These are phyloP conservation scores for Cyprinodon diabolis DNA, from an alignment of 2,797 vertebrate genomes.

Conservation along the genomic window DNA sequence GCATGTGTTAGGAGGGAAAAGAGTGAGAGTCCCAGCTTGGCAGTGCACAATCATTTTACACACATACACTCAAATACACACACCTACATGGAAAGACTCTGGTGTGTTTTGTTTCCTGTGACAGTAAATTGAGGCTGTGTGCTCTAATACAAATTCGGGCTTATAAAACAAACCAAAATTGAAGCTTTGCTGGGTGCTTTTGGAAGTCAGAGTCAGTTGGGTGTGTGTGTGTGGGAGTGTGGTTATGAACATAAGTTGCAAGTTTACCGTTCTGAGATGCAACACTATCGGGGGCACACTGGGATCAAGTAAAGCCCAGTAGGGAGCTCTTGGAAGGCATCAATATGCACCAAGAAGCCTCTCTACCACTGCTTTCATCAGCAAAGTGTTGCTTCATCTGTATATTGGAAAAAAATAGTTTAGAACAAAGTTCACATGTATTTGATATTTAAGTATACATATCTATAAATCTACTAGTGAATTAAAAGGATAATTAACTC, in stretches of 20 bases:
- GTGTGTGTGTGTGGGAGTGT: slow-evolving; percentile 25
- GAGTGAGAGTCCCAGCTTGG: slow-evolving; percentile 40
- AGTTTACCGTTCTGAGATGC: slow-evolving; percentile 56
- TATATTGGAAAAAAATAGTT: slow-evolving; percentile 5
- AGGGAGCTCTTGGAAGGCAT: slow-evolving; percentile 64
- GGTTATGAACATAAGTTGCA: slow-evolving; percentile 38
- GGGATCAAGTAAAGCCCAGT: slow-evolving; percentile 70
- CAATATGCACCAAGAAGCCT: slow-evolving; percentile 66
- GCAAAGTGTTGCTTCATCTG: slow-evolving; percentile 19
- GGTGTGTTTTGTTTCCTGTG: slow-evolving; percentile 56
- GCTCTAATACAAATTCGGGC: slow-evolving; percentile 52
- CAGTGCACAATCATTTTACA: slow-evolving; percentile 39
- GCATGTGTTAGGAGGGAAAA: slow-evolving; percentile 61
- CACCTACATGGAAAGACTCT: slow-evolving; percentile 16
- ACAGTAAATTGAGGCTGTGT: slow-evolving; percentile 58
- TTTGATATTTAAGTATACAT: background rate
- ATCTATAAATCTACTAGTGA: slow-evolving; percentile 11
- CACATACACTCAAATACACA: slow-evolving; percentile 7
- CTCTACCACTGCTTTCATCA: slow-evolving; percentile 48
- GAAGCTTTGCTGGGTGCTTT: slow-evolving; percentile 26
- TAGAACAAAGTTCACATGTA: slow-evolving; percentile 4
- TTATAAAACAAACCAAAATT: slow-evolving; percentile 51
- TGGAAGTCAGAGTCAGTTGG: slow-evolving; percentile 9
- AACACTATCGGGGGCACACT: slow-evolving; percentile 54
- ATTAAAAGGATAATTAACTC: slow-evolving; percentile 26